Evolutionary conservation across 2,113 vertebrate genomes (phyloP).

Genomic region (Oryzias celebensis): DNA sequence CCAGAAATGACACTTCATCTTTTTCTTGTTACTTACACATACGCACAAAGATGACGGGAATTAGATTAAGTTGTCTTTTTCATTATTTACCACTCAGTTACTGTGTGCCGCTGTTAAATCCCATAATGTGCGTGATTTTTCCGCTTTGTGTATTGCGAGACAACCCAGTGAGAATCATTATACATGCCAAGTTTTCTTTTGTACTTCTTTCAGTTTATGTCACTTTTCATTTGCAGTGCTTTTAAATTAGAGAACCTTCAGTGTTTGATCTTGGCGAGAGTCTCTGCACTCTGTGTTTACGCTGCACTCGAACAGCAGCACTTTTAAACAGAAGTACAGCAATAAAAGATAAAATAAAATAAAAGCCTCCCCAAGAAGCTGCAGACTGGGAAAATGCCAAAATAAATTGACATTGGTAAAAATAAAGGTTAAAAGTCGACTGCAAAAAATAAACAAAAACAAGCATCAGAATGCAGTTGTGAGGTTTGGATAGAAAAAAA

Average conservation of each 20-base stretch:
- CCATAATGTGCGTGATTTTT: conserved; percentile 12
- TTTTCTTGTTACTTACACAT: conserved; percentile 40
- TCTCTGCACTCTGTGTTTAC: conserved; percentile 1
- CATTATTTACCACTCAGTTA: conserved; percentile 25
- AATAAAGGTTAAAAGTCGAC: too few relatives aligned
- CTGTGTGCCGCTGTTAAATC: conserved; percentile 26
- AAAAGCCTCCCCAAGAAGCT: too few relatives aligned
- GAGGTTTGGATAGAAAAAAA: too few relatives aligned
- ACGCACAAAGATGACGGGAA: conserved; percentile 46
- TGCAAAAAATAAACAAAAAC: too few relatives aligned
- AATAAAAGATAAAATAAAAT: too few relatives aligned
- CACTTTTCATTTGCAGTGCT: not conserved
- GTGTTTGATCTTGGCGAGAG: conserved; percentile 1
- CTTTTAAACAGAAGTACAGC: too few relatives aligned
- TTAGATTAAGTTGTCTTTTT: conserved; percentile 48
- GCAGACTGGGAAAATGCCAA: too few relatives aligned
- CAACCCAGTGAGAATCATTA: conserved; percentile 1
- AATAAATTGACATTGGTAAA: too few relatives aligned
- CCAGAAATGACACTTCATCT: conserved; percentile 48
- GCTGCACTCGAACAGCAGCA: not conserved
- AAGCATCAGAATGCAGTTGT: too few relatives aligned
- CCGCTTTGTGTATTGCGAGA: conserved; percentile 20
- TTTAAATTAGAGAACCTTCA: conserved; percentile 3
- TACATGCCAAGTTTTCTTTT: conserved; percentile 23
- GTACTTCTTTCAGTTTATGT: conserved; percentile 22